Evolutionary conservation across 2,113 vertebrate genomes (phyloP).

Genomic region (Arothron firmamentum): DNA sequence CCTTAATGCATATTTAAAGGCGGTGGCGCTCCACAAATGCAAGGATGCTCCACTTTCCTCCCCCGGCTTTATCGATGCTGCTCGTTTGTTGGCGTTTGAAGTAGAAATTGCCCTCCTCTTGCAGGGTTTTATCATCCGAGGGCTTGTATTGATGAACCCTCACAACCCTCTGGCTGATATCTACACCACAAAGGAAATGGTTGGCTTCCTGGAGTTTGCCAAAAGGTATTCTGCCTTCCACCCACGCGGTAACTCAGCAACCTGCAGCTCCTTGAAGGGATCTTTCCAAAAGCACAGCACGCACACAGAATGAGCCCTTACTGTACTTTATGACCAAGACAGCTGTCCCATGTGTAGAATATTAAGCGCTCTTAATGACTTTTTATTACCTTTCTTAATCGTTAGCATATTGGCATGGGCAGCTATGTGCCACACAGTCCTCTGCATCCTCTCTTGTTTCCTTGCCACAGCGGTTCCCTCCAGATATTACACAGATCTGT

Average conservation of each 20-base stretch:
- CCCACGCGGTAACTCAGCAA: constrained; percentile 7
- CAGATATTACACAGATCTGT: constrained; percentile 24
- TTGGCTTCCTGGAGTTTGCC: constrained; percentile 88
- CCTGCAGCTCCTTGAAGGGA: constrained; percentile 21
- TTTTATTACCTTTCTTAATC: constrained; percentile 47
- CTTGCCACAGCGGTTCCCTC: constrained; percentile 29
- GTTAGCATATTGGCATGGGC: constrained; percentile 51
- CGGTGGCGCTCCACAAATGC: background rate
- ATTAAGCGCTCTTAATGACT: constrained; percentile 31
- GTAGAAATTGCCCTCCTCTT: constrained; percentile 4
- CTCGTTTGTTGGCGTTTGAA: too few relatives aligned
- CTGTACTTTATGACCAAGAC: constrained; percentile 34
- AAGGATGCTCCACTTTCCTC: background rate
- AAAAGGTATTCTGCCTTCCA: constrained; percentile 77
- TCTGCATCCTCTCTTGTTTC: constrained; percentile 41
- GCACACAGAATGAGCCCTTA: constrained; percentile 17
- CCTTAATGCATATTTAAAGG: constrained; percentile 22
- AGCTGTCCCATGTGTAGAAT: constrained; percentile 34
- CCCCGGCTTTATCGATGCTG: too few relatives aligned
- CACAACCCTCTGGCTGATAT: constrained; percentile 93
- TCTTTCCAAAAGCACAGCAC: constrained; percentile 10
- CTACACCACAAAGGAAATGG: constrained; percentile 84
- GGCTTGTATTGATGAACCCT: constrained; percentile 90
- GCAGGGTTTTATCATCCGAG: constrained; percentile 83
- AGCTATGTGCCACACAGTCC: constrained; percentile 41